Evolutionary conservation across 2,888 invertebrate species (phyloP).

Genomic region (Watsonalla binaria): DNA sequence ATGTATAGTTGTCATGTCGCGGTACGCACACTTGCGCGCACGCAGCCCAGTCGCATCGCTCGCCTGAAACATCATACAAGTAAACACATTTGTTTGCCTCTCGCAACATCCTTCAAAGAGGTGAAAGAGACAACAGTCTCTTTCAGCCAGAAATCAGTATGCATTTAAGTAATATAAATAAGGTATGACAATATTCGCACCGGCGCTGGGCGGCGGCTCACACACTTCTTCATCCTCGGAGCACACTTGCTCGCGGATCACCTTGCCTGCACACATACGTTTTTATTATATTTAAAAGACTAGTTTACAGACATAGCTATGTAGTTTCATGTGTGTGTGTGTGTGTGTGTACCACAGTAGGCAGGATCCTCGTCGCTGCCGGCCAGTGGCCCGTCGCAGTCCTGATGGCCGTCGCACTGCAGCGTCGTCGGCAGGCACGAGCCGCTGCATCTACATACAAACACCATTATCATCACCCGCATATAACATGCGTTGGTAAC

Average conservation of each 20-base stretch:
- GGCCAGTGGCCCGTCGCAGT: slow-evolving; percentile 76
- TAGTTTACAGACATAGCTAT: no score
- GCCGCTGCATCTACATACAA: slow-evolving; percentile 61
- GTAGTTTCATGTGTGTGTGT: background rate
- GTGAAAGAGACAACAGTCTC: background rate
- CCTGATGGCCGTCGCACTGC: slow-evolving; percentile 84
- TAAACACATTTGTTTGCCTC: background rate
- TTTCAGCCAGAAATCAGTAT: no score
- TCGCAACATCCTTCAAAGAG: background rate
- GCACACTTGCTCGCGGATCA: background rate
- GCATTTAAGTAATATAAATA: no score
- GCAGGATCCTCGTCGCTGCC: slow-evolving; percentile 74
- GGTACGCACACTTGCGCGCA: slow-evolving; percentile 89
- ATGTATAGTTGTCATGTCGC: slow-evolving; percentile 57
- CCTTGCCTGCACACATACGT: background rate
- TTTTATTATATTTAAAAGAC: no score
- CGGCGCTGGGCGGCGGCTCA: background rate
- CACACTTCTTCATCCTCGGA: background rate
- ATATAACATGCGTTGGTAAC: no score
- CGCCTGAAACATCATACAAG: slow-evolving; percentile 21
- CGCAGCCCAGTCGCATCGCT: slow-evolving; percentile 81
- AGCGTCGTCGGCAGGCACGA: slow-evolving; percentile 83
- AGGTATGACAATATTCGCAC: background rate
- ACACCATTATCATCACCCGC: background rate
- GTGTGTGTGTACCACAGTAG: background rate